These are phyloP conservation scores for Lepidurus apus DNA, from an alignment of 1,140 invertebrate genomes.

Conservation along the genomic window DNA sequence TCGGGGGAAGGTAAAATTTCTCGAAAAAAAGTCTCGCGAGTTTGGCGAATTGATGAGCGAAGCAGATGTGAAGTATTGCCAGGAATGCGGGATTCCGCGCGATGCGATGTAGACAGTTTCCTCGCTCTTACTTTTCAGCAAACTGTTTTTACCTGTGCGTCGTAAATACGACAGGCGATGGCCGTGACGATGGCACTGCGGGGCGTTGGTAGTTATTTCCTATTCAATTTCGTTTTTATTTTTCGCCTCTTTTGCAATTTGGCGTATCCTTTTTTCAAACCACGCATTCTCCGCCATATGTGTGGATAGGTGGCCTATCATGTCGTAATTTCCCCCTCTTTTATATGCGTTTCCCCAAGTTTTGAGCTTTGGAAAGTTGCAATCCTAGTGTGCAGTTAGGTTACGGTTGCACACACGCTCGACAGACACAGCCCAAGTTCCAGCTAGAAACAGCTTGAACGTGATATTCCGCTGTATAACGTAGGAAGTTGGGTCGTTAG, in stretches of 20 bases:
- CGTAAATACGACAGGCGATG: slow-evolving; percentile 15
- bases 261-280: background rate
- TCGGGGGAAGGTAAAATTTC: no score
- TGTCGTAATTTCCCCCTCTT: no score
- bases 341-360: no score
- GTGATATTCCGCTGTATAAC: background rate
- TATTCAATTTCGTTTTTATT: background rate
- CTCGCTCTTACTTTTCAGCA: background rate
- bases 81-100: background rate
- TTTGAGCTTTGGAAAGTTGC: no score
- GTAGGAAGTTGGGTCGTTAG: slow-evolving; percentile 18
- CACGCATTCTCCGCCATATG: no score
- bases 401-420: background rate
- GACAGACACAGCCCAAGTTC: background rate
- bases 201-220: background rate
- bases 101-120: background rate
- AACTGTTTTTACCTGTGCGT: slow-evolving; percentile 9
- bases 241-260: background rate
- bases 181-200: background rate
- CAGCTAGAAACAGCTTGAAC: background rate
- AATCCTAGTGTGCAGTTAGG: no score
- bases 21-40: background rate
- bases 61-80: background rate
- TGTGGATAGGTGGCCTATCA: no score
- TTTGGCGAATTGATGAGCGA: background rate